Percentiles rank a stretch among this genome's conserved stretches.
phyloP scores from a whole-genome alignment of 2,888 invertebrate species.

The Standfussiana lucernea region DNA sequence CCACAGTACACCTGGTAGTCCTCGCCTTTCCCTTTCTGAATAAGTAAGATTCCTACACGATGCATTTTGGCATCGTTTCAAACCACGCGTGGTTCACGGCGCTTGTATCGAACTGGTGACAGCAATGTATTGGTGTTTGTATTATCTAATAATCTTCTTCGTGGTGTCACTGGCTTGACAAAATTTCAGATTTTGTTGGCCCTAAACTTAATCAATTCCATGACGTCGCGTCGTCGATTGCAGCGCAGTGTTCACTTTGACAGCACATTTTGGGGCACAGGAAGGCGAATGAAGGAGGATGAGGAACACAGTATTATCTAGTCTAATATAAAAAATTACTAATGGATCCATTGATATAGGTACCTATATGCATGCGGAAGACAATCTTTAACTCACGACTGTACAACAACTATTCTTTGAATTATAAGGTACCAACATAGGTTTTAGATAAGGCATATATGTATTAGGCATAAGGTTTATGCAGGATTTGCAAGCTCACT shows the following conservation, averaged over 20 bases:
- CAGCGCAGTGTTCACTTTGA: not conserved
- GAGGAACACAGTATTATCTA: not conserved
- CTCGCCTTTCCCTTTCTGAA: constrained; percentile 44
- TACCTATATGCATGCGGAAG: constrained; percentile 12
- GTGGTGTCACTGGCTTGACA: not conserved
- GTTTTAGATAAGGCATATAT: not conserved
- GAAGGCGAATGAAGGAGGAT: not conserved
- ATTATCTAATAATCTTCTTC: not conserved
- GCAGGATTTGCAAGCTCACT: not conserved
- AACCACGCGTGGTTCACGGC: constrained; percentile 21
- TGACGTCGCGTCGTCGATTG: not conserved
- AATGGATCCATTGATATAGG: not conserved
- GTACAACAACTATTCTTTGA: not conserved
- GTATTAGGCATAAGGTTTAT: not conserved
- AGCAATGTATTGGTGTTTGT: not conserved
- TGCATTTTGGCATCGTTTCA: constrained; percentile 49
- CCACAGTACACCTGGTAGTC: not conserved
- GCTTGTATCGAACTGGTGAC: not conserved
- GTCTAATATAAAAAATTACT: not conserved
- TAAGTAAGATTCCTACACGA: constrained; percentile 47
- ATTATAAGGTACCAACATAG: constrained; percentile 3
- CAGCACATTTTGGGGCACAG: not conserved
- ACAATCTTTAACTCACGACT: not conserved
- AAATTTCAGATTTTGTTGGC: not conserved
- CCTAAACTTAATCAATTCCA: not conserved